Conservation (phyloP, 2,113 vertebrate species). For the Guaruba guarouba region DNA sequence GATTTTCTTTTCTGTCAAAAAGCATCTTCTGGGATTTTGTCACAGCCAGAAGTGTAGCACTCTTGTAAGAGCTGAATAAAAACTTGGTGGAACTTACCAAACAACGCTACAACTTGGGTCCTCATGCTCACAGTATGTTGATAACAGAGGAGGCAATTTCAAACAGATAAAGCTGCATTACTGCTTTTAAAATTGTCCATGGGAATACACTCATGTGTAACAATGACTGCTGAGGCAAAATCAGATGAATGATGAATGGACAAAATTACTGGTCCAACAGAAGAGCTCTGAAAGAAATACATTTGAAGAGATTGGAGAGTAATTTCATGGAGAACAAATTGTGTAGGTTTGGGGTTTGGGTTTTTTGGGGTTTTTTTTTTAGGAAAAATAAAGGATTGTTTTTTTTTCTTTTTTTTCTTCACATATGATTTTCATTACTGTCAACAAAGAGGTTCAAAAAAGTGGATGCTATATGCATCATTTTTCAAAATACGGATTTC, state of each 20-base stretch:
- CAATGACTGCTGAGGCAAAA: conserved; percentile 50
- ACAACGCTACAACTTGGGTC: background rate
- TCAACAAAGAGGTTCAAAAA: background rate
- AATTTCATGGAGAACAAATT: conserved; percentile 62
- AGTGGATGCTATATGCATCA: background rate
- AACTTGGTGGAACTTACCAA: conserved; percentile 14
- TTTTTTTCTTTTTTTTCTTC: background rate
- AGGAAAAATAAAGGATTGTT: background rate
- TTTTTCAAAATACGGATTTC: background rate
- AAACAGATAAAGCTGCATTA: conserved; percentile 61
- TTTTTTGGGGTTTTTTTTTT: background rate
- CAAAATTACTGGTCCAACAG: conserved; percentile 64
- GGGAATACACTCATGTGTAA: conserved; percentile 50
- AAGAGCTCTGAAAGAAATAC: conserved; percentile 41
- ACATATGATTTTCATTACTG: background rate
- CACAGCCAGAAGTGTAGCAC: background rate
- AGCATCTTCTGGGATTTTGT: background rate
- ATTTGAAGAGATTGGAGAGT: conserved; percentile 55
- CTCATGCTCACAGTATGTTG: background rate
- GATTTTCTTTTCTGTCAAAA: background rate
- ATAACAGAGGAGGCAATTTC: conserved; percentile 50
- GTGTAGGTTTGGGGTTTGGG: background rate
- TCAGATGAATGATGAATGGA: conserved; percentile 53
- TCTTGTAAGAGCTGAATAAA: conserved; percentile 36
- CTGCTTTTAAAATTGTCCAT: conserved; percentile 66